Conservation (phyloP, 1,140 invertebrate species). For the Drosophila azteca region DNA sequence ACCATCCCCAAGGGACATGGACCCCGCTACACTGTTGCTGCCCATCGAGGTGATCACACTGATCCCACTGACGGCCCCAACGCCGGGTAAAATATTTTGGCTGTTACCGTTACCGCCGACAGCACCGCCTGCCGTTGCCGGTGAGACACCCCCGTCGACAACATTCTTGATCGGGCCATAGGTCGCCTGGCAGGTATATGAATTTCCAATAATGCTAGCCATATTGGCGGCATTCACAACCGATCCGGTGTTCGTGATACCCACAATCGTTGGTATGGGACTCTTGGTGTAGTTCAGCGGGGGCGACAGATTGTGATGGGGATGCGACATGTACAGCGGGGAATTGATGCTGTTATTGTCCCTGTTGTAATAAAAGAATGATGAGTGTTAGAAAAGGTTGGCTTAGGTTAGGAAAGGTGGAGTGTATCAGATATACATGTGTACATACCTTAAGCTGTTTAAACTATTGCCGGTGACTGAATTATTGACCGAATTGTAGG, state of each 20-base stretch:
- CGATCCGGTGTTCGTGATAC: constrained; percentile 69
- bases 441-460: constrained; percentile 71
- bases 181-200: constrained; percentile 73
- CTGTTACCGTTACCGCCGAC: constrained; percentile 31
- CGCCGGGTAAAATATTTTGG: constrained; percentile 50
- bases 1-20: constrained; percentile 57
- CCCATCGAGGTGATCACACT: constrained; percentile 78
- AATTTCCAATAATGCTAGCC: constrained; percentile 27
- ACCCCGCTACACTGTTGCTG: constrained; percentile 66
- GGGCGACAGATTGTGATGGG: constrained; percentile 74
- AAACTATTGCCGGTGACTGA: constrained; percentile 61
- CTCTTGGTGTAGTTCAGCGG: constrained; percentile 80
- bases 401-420: background rate
- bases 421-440: background rate
- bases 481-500: constrained; percentile 69
- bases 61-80: constrained; percentile 71
- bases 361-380: constrained; percentile 27
- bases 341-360: constrained; percentile 76
- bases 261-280: constrained; percentile 76
- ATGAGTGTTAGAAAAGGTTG: no score
- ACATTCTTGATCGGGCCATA: constrained; percentile 61
- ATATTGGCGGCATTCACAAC: no score
- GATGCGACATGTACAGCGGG: constrained; percentile 78
- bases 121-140: constrained; percentile 36
- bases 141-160: constrained; percentile 47